These are phyloP conservation scores for Xanthostigma xanthostigma DNA, from an alignment of 2,888 invertebrate species.

Conservation along the genomic window DNA sequence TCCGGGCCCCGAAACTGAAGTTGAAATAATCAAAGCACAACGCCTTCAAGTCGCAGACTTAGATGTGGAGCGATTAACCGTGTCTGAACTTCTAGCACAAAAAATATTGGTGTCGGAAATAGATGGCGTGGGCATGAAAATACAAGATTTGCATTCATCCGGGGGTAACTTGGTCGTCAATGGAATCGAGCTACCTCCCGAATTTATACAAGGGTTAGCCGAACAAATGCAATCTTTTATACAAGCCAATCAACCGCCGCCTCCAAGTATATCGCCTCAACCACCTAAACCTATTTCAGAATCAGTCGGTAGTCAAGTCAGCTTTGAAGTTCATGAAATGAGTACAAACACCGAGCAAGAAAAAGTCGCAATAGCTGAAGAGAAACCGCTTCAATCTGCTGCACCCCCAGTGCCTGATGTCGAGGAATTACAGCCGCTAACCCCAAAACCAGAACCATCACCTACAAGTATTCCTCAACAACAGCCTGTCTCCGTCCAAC, in stretches of 20 bases:
- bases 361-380: neutral
- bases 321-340: neutral
- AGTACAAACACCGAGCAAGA: slow-evolving; percentile 2
- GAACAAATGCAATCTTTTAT: slow-evolving; percentile 28
- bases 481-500: neutral
- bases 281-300: no score
- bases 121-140: slow-evolving; percentile 56
- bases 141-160: slow-evolving; percentile 56
- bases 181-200: slow-evolving; percentile 51
- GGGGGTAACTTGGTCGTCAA: slow-evolving; percentile 50
- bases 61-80: slow-evolving; percentile 63
- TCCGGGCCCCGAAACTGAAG: slow-evolving; percentile 18
- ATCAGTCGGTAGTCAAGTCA: no score
- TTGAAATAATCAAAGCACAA: slow-evolving; percentile 35
- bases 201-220: slow-evolving; percentile 51
- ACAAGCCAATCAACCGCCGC: slow-evolving; percentile 16
- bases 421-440: slow-evolving; percentile 3
- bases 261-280: neutral
- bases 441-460: neutral
- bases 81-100: slow-evolving; percentile 62
- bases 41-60: slow-evolving; percentile 57
- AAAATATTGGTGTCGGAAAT: slow-evolving; percentile 70
- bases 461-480: no score
- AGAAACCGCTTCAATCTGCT: neutral
- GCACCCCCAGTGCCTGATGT: neutral